Percentiles rank a stretch among this genome's conserved stretches.
These are phyloP conservation scores for Drosophila watanabei DNA, from an alignment of 1,140 invertebrate genomes.

Conservation along the genomic window DNA sequence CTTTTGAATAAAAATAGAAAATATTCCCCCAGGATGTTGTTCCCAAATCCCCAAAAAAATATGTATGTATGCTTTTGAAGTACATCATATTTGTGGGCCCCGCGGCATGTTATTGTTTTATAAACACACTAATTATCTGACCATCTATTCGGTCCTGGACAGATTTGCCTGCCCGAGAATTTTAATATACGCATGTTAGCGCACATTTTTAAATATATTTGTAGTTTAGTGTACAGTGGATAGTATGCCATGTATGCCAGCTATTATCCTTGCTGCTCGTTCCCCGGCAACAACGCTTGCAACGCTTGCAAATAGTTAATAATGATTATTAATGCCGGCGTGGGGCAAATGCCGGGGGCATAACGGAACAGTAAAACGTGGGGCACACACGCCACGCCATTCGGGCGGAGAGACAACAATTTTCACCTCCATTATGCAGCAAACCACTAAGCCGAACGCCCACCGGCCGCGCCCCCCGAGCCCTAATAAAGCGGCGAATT, in stretches of 20 bases:
- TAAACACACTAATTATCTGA: constrained; percentile 38
- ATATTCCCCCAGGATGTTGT: neutral
- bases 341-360: constrained; percentile 42
- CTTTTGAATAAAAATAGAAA: neutral
- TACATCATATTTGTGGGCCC: constrained; percentile 1
- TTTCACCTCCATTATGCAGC: constrained; percentile 50
- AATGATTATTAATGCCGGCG: constrained; percentile 69
- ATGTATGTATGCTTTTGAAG: neutral
- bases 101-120: constrained; percentile 28
- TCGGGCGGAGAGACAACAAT: constrained; percentile 43
- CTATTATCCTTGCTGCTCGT: constrained; percentile 22
- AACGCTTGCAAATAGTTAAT: constrained; percentile 57
- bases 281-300: constrained; percentile 12
- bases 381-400: constrained; percentile 20
- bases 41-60: neutral
- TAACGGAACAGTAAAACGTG: constrained; percentile 39
- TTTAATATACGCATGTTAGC: constrained; percentile 35
- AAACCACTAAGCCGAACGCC: constrained; percentile 28
- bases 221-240: neutral
- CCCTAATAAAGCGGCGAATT: constrained; percentile 16
- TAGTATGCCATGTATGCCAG: constrained; percentile 17
- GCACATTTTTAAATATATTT: neutral
- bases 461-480: neutral
- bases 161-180: constrained; percentile 37
- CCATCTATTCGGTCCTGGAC: neutral